Evolutionary conservation across 2,888 invertebrate genomes (phyloP), one percentile per base, ranked within the genome.

Genomic region (Tetanocera ferruginea): DNA sequence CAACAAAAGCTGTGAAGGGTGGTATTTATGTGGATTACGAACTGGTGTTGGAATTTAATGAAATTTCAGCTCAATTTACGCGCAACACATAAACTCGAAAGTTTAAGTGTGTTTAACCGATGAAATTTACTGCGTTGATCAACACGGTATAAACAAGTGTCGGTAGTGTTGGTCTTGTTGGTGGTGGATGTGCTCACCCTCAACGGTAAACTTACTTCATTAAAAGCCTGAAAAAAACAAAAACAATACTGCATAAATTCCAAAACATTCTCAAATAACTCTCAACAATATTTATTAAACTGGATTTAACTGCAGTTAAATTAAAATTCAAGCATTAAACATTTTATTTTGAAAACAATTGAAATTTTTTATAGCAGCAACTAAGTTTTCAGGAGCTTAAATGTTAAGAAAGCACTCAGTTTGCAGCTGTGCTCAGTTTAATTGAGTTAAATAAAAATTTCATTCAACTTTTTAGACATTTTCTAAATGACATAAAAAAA

Each of bases 71-170:
- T 37, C 69, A 43, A 76, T 55, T 76, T 76, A 60, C 69, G 69
- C 57, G 37, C 31, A 57, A 62, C n/a, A 52, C 62, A 73, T 76
- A 75, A 75, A 75, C 62, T 14, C 31, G 31, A 34, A 2, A 17
- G 51, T 74, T 73, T 37, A 67, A 77, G 62, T 74, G 74, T 67
- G 67, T 73, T 77, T 73, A 77, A 67, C 71, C 66, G 37, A 72
- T 71, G 66, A 71, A 62, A 72, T 52, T 72, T 72, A 77, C 66
- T 5, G 23, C 43, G n/a, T 69, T 25, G 31, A 28, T 19, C 31
- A 55, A 52, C 51, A 31, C 37, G 31, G 9, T n/a, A 19, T 4
- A 5, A 37, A 34, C n/a, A 8, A 8, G 19, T 67, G 67, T 3
- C 3, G 51, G 3, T 31, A 5, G 3, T 31, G 31, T 3, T 31